phyloP scores from a whole-genome alignment of 2,888 invertebrate species.

The Sclerodermus sp. region DNA sequence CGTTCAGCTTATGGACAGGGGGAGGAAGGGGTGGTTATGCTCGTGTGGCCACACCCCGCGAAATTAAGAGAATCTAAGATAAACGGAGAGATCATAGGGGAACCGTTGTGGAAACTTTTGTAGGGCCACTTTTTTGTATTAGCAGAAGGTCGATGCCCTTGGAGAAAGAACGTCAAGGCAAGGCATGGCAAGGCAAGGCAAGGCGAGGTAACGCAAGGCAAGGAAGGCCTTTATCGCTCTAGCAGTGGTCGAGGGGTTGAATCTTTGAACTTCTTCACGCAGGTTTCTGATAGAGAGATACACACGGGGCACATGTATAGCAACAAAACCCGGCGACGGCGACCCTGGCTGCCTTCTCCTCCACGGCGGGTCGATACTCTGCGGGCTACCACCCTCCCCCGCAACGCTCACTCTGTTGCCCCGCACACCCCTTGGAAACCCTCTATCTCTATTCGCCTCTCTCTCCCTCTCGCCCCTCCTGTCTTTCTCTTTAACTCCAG shows the following conservation, averaged over 20 bases:
- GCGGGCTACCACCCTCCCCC: slow-evolving; percentile 48
- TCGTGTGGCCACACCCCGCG: slow-evolving; percentile 46
- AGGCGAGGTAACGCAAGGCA: no score
- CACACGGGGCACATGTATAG: slow-evolving; percentile 46
- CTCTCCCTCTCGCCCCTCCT: slow-evolving; percentile 19
- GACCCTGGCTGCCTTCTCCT: slow-evolving; percentile 51
- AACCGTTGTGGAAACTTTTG: no score
- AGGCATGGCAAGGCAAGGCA: no score
- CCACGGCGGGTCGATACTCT: slow-evolving; percentile 55
- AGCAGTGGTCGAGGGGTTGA: not conserved
- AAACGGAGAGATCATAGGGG: no score
- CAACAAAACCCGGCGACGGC: slow-evolving; percentile 52
- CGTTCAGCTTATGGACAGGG: not conserved
- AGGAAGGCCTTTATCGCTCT: not conserved
- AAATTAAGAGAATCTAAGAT: no score
- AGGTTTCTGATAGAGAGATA: slow-evolving; percentile 35
- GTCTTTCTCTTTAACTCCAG: slow-evolving; percentile 14
- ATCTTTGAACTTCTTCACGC: slow-evolving; percentile 27
- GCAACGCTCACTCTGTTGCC: slow-evolving; percentile 17
- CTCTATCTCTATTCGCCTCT: slow-evolving; percentile 21
- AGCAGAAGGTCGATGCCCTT: no score
- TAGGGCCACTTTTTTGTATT: no score
- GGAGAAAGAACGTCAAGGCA: no score
- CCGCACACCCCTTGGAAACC: slow-evolving; percentile 23
- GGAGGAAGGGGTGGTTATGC: slow-evolving; percentile 28